These are phyloP conservation scores for Oncorhynchus kisutch DNA, from an alignment of 2,113 vertebrate species.

Conservation along the genomic window DNA sequence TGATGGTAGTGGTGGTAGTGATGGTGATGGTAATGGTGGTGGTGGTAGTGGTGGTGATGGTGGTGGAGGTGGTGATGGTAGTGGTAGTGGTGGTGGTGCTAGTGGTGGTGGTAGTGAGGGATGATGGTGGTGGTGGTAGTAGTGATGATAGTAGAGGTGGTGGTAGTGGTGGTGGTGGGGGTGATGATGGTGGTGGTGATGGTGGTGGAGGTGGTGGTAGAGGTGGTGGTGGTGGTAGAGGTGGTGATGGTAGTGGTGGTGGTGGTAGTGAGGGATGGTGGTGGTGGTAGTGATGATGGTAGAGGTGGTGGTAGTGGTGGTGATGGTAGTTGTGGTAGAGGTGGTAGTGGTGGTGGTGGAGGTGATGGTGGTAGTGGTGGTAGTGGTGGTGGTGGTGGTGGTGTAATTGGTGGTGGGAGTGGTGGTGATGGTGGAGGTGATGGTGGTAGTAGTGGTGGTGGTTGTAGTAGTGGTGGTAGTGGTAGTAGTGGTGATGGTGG, in stretches of 20 bases:
- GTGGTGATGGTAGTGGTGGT: too few species aligned
- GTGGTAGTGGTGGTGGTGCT: fast-evolving
- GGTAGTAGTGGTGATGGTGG: fast-evolving
- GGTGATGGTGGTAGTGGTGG: fast-evolving
- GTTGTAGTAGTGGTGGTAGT: fast-evolving
- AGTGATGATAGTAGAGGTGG: fast-evolving
- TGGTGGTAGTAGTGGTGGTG: fast-evolving
- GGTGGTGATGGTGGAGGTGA: fast-evolving
- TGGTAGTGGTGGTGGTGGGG: fast-evolving
- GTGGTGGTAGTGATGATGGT: fast-evolving
- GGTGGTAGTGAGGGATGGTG: fast-evolving
- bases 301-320: fast-evolving
- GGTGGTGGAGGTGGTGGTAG: fast-evolving
- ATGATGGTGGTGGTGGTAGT: fast-evolving
- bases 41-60: fast-evolving
- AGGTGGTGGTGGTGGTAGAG: fast-evolving
- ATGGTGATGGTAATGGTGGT: too few species aligned
- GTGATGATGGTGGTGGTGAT: fast-evolving
- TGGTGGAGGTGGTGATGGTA: too few species aligned
- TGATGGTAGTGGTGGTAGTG: fast-evolving
- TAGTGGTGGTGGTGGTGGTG: fast-evolving
- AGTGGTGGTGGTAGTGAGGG: fast-evolving
- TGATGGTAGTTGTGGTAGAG: fast-evolving
- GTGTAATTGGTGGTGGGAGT: fast-evolving
- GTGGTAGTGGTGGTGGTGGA: too few species aligned